Base-by-base conservation (phyloP, 2,888 invertebrate species). In the Lagria hirta region DNA sequence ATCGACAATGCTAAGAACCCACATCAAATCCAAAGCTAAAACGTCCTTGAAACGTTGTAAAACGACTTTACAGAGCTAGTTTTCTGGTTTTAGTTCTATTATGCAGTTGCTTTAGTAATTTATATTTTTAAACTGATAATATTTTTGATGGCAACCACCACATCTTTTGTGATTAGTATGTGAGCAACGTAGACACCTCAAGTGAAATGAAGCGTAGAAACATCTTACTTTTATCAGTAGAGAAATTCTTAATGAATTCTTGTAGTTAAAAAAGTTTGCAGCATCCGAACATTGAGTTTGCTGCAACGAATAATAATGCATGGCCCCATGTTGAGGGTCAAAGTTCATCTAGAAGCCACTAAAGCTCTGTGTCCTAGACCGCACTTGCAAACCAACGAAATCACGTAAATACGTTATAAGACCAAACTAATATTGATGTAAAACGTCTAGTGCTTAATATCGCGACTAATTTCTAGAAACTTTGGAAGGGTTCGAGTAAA, bases 231-330 rank as follows among this genome's bases (percentile, higher is more conserved):
- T 66, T 69, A 68, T 68, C 68, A 68, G 66, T 63, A 67, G 65
- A 64, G 63, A 69, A 69, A 70, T 70, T 70, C 68, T 62, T 70
- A 70, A 71, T 70, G 71, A 71, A 71, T 71, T 70, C 70, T 65
- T 65, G 65, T 69, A 70, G 70, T 70, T 70, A 70, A 70, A 69
- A 71, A 71, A 70, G 68, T 71, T 71, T 69, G 68, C 66, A 67
- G 66, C 68, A 64, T 65, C 66, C 66, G 65, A 67, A 64, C 68
- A 68, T 65, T 64, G 64, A 58, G 61, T 57, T 63, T 65, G 70
- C 69, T 66, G 68, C 66, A 61, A 53, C 64, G 71, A 69, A 71
- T 71, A 71, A 65, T 69, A 71, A 71, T 71, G 66, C 64, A 65
- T 49, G 55, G 60, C 66, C 57, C 35, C 52, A 58, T 55, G 59